Percentiles rank a stretch among this genome's conserved stretches.
Evolutionary conservation across 2,797 vertebrate genomes (phyloP).

Genomic region (Acipenser ruthenus): DNA sequence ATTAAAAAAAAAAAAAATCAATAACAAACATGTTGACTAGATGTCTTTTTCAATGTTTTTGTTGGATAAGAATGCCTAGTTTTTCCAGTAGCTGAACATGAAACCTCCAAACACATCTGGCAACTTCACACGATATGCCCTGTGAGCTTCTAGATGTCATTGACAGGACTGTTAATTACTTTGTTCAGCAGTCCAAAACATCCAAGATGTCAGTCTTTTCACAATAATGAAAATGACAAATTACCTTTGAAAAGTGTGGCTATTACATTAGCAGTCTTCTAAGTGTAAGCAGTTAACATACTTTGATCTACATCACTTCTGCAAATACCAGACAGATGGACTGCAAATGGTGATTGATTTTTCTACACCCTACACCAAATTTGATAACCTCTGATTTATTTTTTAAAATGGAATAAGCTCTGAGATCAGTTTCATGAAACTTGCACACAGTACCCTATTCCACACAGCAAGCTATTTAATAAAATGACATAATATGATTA

Average conservation of each 20-base stretch:
- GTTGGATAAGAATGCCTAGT: background rate
- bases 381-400: conserved; percentile 62
- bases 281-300: conserved; percentile 41
- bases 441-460: too few relatives aligned
- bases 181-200: conserved; percentile 13
- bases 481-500: conserved; percentile 17
- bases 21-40: too few relatives aligned
- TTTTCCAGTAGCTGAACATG: background rate
- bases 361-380: background rate
- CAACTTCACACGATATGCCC: background rate
- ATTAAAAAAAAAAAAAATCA: too few relatives aligned
- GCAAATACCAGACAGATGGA: conserved; percentile 24
- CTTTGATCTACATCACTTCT: conserved; percentile 9
- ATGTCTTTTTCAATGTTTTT: background rate
- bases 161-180: conserved; percentile 23
- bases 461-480: too few relatives aligned
- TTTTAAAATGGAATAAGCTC: too few relatives aligned
- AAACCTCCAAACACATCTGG: background rate
- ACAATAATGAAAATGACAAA: conserved; percentile 31
- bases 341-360: conserved; percentile 8
- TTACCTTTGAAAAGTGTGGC: conserved; percentile 34
- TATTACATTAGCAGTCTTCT: conserved; percentile 24
- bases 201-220: conserved; percentile 16
- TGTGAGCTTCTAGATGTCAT: background rate
- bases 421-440: too few relatives aligned